phyloP scores from a whole-genome alignment of 2,888 invertebrate species.

The Synergus umbraculus region DNA sequence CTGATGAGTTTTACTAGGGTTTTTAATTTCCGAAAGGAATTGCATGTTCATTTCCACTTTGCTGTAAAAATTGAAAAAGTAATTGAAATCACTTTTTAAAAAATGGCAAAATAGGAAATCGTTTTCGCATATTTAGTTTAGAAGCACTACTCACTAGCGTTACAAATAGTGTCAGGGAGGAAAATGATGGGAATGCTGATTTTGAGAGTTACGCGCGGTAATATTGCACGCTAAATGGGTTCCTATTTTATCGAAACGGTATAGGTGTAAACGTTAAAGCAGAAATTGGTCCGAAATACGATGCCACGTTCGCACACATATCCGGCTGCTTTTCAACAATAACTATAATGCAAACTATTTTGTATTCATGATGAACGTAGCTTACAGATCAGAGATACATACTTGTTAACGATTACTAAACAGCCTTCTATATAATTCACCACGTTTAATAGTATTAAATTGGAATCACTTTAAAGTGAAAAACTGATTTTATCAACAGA shows the following conservation, averaged over 20 bases:
- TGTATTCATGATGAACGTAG: constrained; percentile 24
- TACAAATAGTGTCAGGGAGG: neutral
- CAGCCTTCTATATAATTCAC: neutral
- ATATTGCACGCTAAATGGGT: constrained; percentile 1
- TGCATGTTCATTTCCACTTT: neutral
- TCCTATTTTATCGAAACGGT: neutral
- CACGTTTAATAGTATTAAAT: neutral
- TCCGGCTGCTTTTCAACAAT: constrained; percentile 15
- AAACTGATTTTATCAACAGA: constrained; percentile 8
- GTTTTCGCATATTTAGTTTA: neutral
- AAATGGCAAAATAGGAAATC: neutral
- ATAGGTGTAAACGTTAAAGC: neutral
- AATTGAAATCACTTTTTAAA: neutral
- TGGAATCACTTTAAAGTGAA: neutral
- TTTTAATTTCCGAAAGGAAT: neutral
- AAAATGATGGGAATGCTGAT: neutral
- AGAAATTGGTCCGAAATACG: neutral
- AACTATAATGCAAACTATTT: constrained; percentile 22
- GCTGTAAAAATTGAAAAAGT: neutral
- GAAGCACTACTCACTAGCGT: neutral
- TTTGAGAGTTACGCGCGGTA: neutral
- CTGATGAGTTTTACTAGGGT: neutral
- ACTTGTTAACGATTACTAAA: constrained; percentile 27
- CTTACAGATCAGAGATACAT: neutral
- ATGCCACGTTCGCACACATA: constrained; percentile 12